Evolutionary conservation across 2,113 vertebrate genomes (phyloP).

Genomic region (Lampris megalopsis): DNA sequence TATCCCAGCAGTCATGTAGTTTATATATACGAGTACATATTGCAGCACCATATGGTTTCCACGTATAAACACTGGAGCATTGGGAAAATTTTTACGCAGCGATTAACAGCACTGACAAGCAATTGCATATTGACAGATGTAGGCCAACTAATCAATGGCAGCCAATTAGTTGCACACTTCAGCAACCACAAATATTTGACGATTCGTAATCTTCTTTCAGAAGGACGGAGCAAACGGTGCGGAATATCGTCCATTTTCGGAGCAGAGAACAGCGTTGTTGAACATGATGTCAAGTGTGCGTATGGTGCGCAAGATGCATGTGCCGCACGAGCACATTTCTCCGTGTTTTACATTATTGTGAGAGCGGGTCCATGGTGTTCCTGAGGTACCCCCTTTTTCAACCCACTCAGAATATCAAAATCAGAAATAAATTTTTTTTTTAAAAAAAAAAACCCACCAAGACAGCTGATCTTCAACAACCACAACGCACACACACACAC

Average conservation of each 20-base stretch:
- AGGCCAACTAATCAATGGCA: conserved; percentile 28
- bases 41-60: background rate
- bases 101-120: conserved; percentile 16
- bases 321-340: conserved; percentile 23
- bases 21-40: background rate
- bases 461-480: too few species aligned
- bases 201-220: conserved; percentile 8
- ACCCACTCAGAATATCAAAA: too few species aligned
- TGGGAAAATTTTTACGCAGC: background rate
- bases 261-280: background rate
- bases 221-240: conserved; percentile 7
- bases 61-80: background rate
- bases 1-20: too few species aligned
- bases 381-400: conserved; percentile 48
- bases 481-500: too few species aligned
- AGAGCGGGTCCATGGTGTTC: conserved; percentile 39
- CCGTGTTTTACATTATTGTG: conserved; percentile 26
- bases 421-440: too few species aligned
- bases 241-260: background rate
- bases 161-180: conserved; percentile 34
- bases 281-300: background rate
- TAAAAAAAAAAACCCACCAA: too few species aligned
- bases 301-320: background rate
- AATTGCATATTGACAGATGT: conserved; percentile 2
- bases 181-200: conserved; percentile 29